These are phyloP conservation scores for Procavia capensis DNA, from an alignment of 2,113 vertebrate genomes.

Conservation along the genomic window DNA sequence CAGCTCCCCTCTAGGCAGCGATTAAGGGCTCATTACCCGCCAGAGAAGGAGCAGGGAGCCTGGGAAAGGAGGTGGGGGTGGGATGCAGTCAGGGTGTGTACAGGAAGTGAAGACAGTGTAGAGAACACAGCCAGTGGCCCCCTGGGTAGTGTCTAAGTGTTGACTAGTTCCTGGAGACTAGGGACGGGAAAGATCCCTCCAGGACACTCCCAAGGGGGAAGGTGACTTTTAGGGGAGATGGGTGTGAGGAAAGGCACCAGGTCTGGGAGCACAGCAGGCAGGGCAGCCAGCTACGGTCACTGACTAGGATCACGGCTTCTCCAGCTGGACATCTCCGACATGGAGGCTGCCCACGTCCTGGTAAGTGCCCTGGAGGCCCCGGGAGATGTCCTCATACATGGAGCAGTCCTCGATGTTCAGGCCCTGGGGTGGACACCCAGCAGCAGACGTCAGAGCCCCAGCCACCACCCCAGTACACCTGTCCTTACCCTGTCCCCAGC, in stretches of 20 bases:
- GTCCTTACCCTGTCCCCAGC: background rate
- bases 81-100: background rate
- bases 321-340: conserved; percentile 81
- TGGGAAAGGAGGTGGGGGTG: background rate
- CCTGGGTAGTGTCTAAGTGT: background rate
- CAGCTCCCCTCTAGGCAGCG: conserved; percentile 60
- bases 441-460: background rate
- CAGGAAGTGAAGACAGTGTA: background rate
- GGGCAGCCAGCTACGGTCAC: background rate
- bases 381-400: conserved; percentile 86
- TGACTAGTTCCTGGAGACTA: background rate
- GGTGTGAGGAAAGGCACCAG: too few relatives aligned
- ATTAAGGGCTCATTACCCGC: conserved; percentile 73
- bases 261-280: background rate
- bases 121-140: background rate
- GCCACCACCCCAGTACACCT: fast-evolving
- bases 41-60: conserved; percentile 14
- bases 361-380: conserved; percentile 85
- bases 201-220: background rate
- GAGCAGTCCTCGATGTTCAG: conserved; percentile 85
- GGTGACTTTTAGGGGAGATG: background rate
- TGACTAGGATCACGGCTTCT: conserved; percentile 80
- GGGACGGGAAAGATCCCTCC: background rate
- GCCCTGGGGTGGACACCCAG: conserved; percentile 64
- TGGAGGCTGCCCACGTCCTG: conserved; percentile 84